These are phyloP conservation scores for Stenoptilia bipunctidactyla DNA, from an alignment of 2,888 invertebrate genomes.

Conservation along the genomic window DNA sequence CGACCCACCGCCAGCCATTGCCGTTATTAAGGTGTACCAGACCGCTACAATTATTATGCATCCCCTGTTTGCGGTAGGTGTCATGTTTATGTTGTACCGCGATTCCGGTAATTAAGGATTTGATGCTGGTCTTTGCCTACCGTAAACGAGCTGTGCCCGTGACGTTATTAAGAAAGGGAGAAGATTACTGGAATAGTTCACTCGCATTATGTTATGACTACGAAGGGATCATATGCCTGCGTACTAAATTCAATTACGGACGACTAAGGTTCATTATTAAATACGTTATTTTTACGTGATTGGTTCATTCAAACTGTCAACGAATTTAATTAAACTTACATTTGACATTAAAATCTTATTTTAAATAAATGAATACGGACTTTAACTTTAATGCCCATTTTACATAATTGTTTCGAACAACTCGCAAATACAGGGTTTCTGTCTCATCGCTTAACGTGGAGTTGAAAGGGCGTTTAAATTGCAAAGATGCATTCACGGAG, in stretches of 20 bases:
- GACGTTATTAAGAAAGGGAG: neutral
- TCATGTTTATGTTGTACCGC: slow-evolving; percentile 57
- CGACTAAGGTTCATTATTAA: neutral
- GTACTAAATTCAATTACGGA: neutral
- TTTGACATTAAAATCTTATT: too few relatives aligned
- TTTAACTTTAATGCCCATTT: too few relatives aligned
- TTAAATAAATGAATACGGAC: too few relatives aligned
- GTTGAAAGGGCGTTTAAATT: slow-evolving; percentile 59
- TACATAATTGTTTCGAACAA: slow-evolving; percentile 10
- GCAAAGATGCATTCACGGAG: slow-evolving; percentile 55
- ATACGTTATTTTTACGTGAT: too few relatives aligned
- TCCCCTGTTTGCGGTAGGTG: slow-evolving; percentile 67
- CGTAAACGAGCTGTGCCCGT: neutral
- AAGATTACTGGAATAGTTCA: slow-evolving; percentile 1
- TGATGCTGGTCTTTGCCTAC: slow-evolving; percentile 28
- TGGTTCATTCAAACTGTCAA: neutral
- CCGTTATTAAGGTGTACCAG: slow-evolving; percentile 71
- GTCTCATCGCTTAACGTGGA: slow-evolving; percentile 16
- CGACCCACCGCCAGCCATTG: slow-evolving; percentile 51
- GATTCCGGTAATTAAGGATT: slow-evolving; percentile 66
- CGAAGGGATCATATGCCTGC: slow-evolving; percentile 9
- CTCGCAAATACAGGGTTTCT: slow-evolving; percentile 24
- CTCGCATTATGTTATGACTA: neutral
- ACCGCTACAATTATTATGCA: slow-evolving; percentile 71
- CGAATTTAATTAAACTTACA: neutral